Evolutionary conservation across 2,113 vertebrate genomes (phyloP).

Genomic region (Scomber colias): DNA sequence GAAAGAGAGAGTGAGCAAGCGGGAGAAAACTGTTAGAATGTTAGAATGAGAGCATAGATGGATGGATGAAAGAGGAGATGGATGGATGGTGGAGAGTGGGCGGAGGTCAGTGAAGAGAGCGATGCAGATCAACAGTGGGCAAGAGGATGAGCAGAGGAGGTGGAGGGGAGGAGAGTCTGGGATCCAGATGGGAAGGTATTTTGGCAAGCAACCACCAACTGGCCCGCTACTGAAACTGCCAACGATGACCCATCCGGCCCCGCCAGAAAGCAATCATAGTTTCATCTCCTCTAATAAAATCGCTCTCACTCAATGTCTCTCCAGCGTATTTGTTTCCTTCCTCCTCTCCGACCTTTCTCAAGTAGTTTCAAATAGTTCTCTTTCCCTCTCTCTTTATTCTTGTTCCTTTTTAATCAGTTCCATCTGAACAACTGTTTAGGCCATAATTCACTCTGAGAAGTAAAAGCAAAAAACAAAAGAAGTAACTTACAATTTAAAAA

Average conservation of each 20-base stretch:
- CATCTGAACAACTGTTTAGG: neutral
- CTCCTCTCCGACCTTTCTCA: neutral
- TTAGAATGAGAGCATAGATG: slow-evolving; percentile 16
- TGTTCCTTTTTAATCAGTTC: neutral
- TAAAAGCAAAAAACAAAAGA: neutral
- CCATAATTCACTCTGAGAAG: neutral
- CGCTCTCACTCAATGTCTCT: slow-evolving; percentile 25
- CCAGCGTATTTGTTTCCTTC: neutral
- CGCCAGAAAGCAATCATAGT: slow-evolving; percentile 55
- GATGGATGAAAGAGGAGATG: slow-evolving; percentile 36
- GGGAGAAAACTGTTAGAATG: neutral
- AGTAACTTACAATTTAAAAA: neutral
- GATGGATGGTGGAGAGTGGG: slow-evolving; percentile 61
- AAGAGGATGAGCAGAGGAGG: slow-evolving; percentile 36
- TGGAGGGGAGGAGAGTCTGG: slow-evolving; percentile 26
- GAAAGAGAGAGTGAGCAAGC: slow-evolving; percentile 10
- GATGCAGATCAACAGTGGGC: slow-evolving; percentile 50
- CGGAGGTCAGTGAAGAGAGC: slow-evolving; percentile 56
- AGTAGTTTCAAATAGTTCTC: slow-evolving; percentile 10
- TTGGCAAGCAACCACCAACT: slow-evolving; percentile 42
- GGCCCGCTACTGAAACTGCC: slow-evolving; percentile 1
- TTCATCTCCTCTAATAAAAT: slow-evolving; percentile 40
- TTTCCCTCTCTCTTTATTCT: slow-evolving; percentile 1
- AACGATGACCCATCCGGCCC: slow-evolving; percentile 35
- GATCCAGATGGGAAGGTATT: slow-evolving; percentile 32